These are phyloP conservation scores for Eristalis tenax DNA, from an alignment of 2,888 invertebrate genomes.

Conservation along the genomic window DNA sequence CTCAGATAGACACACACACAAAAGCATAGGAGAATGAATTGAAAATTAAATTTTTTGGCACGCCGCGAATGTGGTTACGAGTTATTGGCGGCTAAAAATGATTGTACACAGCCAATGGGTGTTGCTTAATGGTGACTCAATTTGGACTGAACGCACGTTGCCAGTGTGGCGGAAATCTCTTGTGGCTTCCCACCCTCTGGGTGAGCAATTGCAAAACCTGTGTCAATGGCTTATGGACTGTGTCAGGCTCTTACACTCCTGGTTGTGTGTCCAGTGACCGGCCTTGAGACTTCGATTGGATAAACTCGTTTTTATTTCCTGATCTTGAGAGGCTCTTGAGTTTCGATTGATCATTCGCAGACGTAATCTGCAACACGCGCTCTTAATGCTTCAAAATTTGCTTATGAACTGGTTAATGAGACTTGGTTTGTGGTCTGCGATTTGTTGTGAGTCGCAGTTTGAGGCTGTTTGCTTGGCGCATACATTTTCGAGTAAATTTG, in stretches of 20 bases:
- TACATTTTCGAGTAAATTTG: no score
- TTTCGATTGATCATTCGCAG: background rate
- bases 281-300: background rate
- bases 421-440: background rate
- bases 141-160: background rate
- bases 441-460: background rate
- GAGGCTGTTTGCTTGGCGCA: no score
- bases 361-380: background rate
- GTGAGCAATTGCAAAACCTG: background rate
- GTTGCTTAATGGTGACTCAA: background rate
- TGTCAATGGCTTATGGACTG: background rate
- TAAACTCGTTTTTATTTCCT: background rate
- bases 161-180: background rate
- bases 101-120: background rate
- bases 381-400: background rate
- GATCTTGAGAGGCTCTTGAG: background rate
- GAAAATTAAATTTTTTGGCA: slow-evolving; percentile 2
- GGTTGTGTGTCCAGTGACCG: background rate
- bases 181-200: background rate
- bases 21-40: background rate
- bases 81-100: background rate
- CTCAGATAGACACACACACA: background rate
- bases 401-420: background rate
- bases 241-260: background rate
- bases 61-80: background rate